Percentiles rank a stretch among this genome's conserved stretches.
Evolutionary conservation across 2,888 invertebrate species (phyloP).

Genomic region (Cylloceria caligata): DNA sequence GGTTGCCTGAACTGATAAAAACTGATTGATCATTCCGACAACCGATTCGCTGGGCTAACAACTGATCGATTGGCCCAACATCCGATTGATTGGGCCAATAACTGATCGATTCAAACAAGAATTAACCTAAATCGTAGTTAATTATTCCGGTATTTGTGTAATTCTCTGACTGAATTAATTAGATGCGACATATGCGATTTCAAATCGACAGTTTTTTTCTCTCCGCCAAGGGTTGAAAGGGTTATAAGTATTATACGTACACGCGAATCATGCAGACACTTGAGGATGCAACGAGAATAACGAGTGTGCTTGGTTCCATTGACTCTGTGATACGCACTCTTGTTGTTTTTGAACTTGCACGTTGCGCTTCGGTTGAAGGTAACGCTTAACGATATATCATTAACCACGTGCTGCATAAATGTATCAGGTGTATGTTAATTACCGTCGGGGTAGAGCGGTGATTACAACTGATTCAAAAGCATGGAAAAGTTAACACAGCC

Average conservation of each 20-base stretch:
- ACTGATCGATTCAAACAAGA: neutral
- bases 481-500: slow-evolving; percentile 3
- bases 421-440: slow-evolving; percentile 18
- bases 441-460: neutral
- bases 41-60: no score
- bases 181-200: neutral
- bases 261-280: neutral
- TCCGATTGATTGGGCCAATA: neutral
- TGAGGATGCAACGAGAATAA: slow-evolving; percentile 21
- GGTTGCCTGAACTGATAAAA: neutral
- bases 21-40: neutral
- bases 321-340: slow-evolving; percentile 1
- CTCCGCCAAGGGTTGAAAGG: neutral
- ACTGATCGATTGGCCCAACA: neutral
- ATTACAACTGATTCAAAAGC: neutral
- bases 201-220: neutral
- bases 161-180: neutral
- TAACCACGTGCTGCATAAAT: slow-evolving; percentile 3
- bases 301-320: neutral
- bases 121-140: neutral
- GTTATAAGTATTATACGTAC: neutral
- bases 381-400: neutral
- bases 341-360: slow-evolving; percentile 31
- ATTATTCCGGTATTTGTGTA: neutral
- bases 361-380: slow-evolving; percentile 29